phyloP scores from a whole-genome alignment of 2,797 vertebrate genomes.

The Eremophila alpestris region DNA sequence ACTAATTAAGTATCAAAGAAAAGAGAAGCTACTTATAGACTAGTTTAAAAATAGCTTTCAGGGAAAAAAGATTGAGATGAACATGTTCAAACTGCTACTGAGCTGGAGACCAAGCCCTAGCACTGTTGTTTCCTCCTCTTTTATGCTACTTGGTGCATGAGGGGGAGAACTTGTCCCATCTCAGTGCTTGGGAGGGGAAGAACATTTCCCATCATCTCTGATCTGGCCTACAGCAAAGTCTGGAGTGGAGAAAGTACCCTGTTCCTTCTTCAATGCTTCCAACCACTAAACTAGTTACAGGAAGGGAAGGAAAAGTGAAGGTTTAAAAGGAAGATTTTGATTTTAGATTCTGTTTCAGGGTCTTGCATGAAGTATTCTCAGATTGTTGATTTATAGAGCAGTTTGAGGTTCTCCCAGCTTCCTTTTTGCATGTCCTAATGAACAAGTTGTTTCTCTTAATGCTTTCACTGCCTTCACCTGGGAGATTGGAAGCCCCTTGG shows the following conservation, averaged over 20 bases:
- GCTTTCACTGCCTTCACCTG: background rate
- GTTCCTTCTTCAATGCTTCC: background rate
- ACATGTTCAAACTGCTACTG: background rate
- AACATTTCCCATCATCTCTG: background rate
- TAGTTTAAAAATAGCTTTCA: conserved; percentile 11
- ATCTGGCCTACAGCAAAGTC: background rate
- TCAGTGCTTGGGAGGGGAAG: background rate
- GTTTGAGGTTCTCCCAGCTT: background rate
- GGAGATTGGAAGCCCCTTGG: background rate
- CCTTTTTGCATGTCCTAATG: background rate
- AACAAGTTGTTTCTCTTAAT: background rate
- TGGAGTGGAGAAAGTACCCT: background rate
- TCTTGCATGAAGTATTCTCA: background rate
- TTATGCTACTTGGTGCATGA: background rate
- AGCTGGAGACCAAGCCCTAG: background rate
- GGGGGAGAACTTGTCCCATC: background rate
- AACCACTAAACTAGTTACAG: background rate
- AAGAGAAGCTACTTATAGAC: background rate
- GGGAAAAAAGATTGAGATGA: background rate
- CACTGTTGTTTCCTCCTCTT: background rate
- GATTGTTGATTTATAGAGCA: background rate
- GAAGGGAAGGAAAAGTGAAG: background rate
- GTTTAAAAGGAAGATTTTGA: background rate
- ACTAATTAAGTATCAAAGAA: conserved; percentile 3
- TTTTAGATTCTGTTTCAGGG: background rate